Evolutionary conservation across 2,888 invertebrate species (phyloP).

Genomic region (Julus scandinavius): DNA sequence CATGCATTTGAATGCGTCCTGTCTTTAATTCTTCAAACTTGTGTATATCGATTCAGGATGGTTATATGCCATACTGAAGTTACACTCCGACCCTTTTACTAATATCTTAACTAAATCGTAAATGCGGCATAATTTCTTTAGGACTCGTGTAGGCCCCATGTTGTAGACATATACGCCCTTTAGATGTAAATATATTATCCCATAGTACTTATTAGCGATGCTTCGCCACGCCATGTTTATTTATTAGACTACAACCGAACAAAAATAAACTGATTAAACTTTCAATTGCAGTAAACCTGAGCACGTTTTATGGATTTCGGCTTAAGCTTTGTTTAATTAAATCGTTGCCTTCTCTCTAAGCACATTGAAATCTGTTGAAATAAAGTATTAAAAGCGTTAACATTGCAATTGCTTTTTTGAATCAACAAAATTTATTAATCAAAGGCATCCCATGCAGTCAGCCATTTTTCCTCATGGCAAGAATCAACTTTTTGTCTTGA

Average conservation of each 20-base stretch:
- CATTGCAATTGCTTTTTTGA: background rate
- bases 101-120: background rate
- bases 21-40: slow-evolving; percentile 4
- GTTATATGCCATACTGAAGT: background rate
- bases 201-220: background rate
- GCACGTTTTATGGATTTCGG: background rate
- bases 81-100: background rate
- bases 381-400: background rate
- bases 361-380: background rate
- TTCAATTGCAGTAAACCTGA: background rate
- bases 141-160: background rate
- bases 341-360: background rate
- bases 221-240: background rate
- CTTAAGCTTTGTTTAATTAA: slow-evolving; percentile 14
- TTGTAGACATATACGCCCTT: background rate
- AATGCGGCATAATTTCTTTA: background rate
- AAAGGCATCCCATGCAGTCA: background rate
- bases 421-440: background rate
- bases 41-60: background rate
- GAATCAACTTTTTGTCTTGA: background rate
- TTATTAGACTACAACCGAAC: background rate
- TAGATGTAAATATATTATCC: slow-evolving; percentile 11
- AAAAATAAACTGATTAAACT: background rate
- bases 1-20: background rate
- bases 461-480: background rate